Conservation (phyloP, 2,888 invertebrate genomes). For the Drosophila buzzatii region DNA sequence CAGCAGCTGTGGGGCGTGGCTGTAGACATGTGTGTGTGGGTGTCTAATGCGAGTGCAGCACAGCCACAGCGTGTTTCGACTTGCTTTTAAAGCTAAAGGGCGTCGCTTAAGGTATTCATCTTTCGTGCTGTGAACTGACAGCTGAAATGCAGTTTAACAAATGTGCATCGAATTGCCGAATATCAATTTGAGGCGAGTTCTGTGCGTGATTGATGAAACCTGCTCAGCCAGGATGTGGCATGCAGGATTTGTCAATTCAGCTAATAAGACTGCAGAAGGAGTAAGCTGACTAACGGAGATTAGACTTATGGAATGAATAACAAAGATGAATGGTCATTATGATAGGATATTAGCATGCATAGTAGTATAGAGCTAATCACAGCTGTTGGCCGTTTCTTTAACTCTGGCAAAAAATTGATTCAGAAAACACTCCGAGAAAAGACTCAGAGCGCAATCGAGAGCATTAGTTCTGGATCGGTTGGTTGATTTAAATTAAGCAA, state of each 20-base stretch:
- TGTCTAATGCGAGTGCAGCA: conserved; percentile 2
- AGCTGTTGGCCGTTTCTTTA: too few species aligned
- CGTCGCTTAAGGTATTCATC: conserved; percentile 17
- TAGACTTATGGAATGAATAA: too few species aligned
- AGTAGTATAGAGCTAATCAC: too few species aligned
- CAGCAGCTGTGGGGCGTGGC: conserved; percentile 12
- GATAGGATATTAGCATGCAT: too few species aligned
- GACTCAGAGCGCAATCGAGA: too few species aligned
- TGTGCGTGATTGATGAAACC: conserved; percentile 8
- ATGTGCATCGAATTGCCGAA: conserved; percentile 3
- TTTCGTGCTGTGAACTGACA: not conserved
- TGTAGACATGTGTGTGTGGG: not conserved
- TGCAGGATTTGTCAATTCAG: not conserved
- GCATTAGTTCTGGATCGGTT: too few species aligned
- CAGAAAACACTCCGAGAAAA: too few species aligned
- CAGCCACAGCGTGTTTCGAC: conserved; percentile 6
- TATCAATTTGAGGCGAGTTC: not conserved
- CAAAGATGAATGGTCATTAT: too few species aligned
- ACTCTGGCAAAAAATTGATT: too few species aligned
- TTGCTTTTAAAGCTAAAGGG: conserved; percentile 23
- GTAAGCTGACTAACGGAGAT: too few species aligned
- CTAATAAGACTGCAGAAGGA: not conserved
- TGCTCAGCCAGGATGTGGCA: not conserved
- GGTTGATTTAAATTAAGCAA: too few species aligned
- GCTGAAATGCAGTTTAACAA: conserved; percentile 1